Evolutionary conservation across 2,888 invertebrate genomes (phyloP).

Genomic region (Mesorhabditis spiculigera): DNA sequence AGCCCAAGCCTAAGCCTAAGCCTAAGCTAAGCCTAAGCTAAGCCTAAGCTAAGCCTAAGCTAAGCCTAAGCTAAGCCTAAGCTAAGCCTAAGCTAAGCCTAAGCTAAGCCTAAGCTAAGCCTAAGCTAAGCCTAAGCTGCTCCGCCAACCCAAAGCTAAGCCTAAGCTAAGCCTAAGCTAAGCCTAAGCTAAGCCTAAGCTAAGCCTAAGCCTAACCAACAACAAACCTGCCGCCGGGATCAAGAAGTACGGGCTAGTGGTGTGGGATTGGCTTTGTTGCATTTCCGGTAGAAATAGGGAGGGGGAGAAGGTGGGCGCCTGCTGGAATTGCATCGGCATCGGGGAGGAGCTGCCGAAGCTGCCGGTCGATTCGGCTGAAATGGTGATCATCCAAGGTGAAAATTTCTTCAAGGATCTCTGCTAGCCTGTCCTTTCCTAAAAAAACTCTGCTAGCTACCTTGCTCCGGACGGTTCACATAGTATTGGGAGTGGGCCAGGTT

Average conservation of each 20-base stretch:
- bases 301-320: slow-evolving; percentile 1
- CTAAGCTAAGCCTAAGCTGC: no score
- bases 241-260: slow-evolving; percentile 30
- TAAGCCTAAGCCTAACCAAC: slow-evolving; percentile 17
- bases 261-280: slow-evolving; percentile 11
- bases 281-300: slow-evolving; percentile 5
- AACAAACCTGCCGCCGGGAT: slow-evolving; percentile 40
- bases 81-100: no score
- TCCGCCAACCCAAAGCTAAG: no score
- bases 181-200: no score
- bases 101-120: no score
- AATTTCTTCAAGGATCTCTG: background rate
- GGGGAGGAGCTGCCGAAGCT: background rate
- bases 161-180: no score
- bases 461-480: slow-evolving; percentile 51
- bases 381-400: no score
- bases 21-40: no score
- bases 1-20: no score
- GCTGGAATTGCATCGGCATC: background rate
- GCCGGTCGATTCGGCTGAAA: background rate
- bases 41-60: no score
- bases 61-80: no score
- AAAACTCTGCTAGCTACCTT: slow-evolving; percentile 15
- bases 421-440: background rate
- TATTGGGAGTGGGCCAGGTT: slow-evolving; percentile 63